These are phyloP conservation scores for Ophiothrix spiculata DNA, from an alignment of 35 echinoderm and acorn worm species.

Conservation along the genomic window DNA sequence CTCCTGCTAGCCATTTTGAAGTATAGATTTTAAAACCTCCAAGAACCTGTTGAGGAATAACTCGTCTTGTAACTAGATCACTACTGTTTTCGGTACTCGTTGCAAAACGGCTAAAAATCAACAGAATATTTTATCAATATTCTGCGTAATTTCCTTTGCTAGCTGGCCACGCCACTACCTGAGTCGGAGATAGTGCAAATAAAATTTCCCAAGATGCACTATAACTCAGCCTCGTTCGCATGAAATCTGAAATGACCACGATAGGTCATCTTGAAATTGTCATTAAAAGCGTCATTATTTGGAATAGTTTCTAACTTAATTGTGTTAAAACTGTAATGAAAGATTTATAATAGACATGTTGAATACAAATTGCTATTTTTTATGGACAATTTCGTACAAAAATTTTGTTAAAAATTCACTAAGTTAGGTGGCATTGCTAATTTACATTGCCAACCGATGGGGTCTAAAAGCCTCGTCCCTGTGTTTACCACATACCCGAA, in stretches of 20 bases:
- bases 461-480: background rate
- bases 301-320: background rate
- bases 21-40: background rate
- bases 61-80: background rate
- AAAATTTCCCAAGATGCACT: background rate
- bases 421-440: slow-evolving; percentile 5
- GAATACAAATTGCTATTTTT: background rate
- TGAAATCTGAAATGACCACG: background rate
- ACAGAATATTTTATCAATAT: background rate
- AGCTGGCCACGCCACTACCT: slow-evolving; percentile 10
- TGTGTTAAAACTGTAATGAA: background rate
- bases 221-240: background rate
- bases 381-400: background rate
- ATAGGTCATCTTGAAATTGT: background rate
- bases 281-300: background rate
- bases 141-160: background rate
- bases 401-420: background rate
- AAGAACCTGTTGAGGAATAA: background rate
- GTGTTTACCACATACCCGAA: background rate
- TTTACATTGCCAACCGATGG: background rate
- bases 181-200: background rate
- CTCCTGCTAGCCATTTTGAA: background rate
- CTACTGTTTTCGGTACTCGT: background rate
- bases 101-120: background rate
- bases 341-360: background rate